Evolutionary conservation across 1,140 invertebrate genomes (phyloP), one percentile per base, ranked within the genome.

Genomic region (Drosophila orosa): DNA sequence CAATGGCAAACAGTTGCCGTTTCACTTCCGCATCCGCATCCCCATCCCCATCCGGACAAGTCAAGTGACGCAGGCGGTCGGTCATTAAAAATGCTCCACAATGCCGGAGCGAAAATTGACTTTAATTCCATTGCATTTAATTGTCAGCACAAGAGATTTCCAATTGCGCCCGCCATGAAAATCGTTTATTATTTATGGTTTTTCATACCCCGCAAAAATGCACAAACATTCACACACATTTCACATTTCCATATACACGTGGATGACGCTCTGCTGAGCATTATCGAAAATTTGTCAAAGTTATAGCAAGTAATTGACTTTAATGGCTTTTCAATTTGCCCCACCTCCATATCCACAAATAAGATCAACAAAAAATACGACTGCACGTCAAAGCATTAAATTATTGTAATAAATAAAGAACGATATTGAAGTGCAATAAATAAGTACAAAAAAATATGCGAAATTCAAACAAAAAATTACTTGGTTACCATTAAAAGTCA

Each of bases 141-240:
- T 59, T 86, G 78, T 73, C 60, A 85, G 56, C 48, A 83, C 76
- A 48, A 73, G 55, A 84, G 80, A 79, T 61, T 73, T 81, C 54
- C 78, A 80, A 65, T 81, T 74, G 74, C 57, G 67, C 35, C 48
- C 40, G 63, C 52, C 44, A 69, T 73, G 65, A 59, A 80, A 84
- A 72, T 48, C 65, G 69, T 75, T 85, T 74, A 86, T 85, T 86
- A 82, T 86, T 86, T 84, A 80, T 84, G 80, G 40, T 15, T 62
- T 76, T 81, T 48, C 58, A 66, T 69, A 39, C 44, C 45, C 35
- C 37, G 31, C 17, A 40, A 59, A 50, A 66, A 52, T 33, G 27
- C 22, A 40, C 35, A 45, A 35, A 27, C 33, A 17, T 8, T 1
- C 2, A 24, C 27, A 19, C 5, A 50, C 33, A 47, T 15, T 45